A percentile compares a stretch with the other conserved stretches of the same genome.
Conservation (phyloP, 2,888 invertebrate species). For the Corythucha ciliata region DNA sequence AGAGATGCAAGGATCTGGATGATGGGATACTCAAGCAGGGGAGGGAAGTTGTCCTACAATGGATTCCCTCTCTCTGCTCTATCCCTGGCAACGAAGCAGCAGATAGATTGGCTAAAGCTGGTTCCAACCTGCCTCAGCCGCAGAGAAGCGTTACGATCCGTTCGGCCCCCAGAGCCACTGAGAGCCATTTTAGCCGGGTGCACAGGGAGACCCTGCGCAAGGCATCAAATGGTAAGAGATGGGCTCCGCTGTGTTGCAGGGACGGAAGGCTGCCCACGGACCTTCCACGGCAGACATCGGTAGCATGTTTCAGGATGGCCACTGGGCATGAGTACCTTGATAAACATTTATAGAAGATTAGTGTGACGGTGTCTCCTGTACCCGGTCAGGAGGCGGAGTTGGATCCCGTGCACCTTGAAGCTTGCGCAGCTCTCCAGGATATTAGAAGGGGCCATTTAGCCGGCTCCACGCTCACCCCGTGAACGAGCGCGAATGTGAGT, state of each 20-base stretch:
- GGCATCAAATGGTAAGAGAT: not conserved
- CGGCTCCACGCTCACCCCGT: too few species aligned
- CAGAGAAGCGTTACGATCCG: not conserved
- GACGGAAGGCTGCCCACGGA: not conserved
- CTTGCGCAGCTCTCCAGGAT: not conserved
- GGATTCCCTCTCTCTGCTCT: not conserved
- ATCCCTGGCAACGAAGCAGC: not conserved
- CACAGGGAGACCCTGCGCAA: not conserved
- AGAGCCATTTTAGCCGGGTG: not conserved
- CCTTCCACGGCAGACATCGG: not conserved
- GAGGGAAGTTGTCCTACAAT: not conserved
- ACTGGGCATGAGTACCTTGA: conserved; percentile 2
- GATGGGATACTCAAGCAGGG: not conserved
- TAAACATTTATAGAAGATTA: not conserved
- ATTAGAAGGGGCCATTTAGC: too few species aligned
- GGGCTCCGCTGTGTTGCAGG: not conserved
- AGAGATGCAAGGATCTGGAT: too few species aligned
- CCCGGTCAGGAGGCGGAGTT: not conserved
- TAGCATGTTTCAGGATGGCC: conserved; percentile 1
- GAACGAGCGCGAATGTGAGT: too few species aligned
- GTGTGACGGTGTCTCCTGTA: not conserved
- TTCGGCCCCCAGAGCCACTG: not conserved
- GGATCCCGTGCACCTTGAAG: not conserved
- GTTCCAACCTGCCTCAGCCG: not conserved
- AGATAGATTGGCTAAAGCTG: not conserved